Evolutionary conservation across 2,888 invertebrate species (phyloP), one percentile per base, ranked within the genome.

Genomic region (Acanthoscelides obtectus): DNA sequence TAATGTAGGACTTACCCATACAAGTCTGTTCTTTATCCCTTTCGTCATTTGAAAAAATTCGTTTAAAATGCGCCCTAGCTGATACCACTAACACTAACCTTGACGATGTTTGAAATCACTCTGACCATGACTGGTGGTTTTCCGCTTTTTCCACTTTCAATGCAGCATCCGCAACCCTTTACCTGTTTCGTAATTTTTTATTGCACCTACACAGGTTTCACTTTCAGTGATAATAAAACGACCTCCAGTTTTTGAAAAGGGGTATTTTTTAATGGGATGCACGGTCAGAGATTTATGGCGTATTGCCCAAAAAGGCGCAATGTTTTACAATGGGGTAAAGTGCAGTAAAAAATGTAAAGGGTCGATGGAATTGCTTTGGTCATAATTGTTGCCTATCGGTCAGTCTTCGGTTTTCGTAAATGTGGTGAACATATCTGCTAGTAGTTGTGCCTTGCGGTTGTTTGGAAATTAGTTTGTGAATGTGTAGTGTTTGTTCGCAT

Each of bases 101-200:
- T 81, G 81, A 75, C 75, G 76, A 76, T 77, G 72, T 76, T 73
- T 76, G 72, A 78, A 81, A 79, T 73, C 72, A 75, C 72, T 78
- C 82, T 83, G 83, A 80, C 85, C 84, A 82, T 84, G 84, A 80
- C 71, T 77, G 79, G 84, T 79, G 85, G 84, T 84, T 84, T 84
- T 81, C 77, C 78, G 79, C 79, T 77, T 77, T 77, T 75, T 82
- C 77, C 8, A 45, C 17, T 45, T 45, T 74, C 75, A 81, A 80
- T 81, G 80, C 80, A 79, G 80, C 79, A 77, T 79, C 76, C 80
- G 79, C 79, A 80, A 80, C 79, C 77, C 45, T 65, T 64, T 69
- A 67, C 74, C 74, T 71, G 72, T 78, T 45, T 12, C 45, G 45
- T 45, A 4, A 45, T 45, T 45, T 45, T 80, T 80, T 81, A 83